phyloP scores from a whole-genome alignment of 2,797 vertebrate genomes.

The Betta splendens region DNA sequence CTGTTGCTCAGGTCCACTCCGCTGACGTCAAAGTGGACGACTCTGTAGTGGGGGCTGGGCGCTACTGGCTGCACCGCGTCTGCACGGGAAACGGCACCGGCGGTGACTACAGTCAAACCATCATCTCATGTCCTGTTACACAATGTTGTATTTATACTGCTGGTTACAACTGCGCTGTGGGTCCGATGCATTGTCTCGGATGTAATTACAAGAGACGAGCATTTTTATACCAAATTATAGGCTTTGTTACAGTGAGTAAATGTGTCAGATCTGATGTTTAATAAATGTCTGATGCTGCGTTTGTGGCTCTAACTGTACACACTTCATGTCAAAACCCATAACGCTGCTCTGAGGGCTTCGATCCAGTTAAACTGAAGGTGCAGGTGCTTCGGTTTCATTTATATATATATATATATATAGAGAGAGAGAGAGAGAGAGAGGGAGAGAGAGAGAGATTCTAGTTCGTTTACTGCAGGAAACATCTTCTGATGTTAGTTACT shows the following conservation, averaged over 20 bases:
- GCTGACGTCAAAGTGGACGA: conserved; percentile 82
- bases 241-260: conserved; percentile 38
- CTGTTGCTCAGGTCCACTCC: conserved; percentile 82
- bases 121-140: conserved; percentile 7
- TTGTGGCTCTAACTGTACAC: conserved; percentile 34
- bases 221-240: conserved; percentile 52
- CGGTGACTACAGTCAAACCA: conserved; percentile 30
- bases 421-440: too few relatives aligned
- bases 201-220: conserved; percentile 56
- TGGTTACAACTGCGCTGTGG: conserved; percentile 31
- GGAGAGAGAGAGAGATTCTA: too few relatives aligned
- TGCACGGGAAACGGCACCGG: conserved; percentile 41
- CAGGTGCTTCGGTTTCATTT: neutral
- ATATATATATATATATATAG: too few relatives aligned
- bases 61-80: conserved; percentile 75
- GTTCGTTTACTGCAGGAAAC: neutral
- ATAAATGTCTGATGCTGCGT: conserved; percentile 41
- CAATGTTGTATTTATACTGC: conserved; percentile 29
- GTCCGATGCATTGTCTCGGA: conserved; percentile 62
- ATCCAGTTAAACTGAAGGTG: too few relatives aligned
- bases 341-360: conserved; percentile 1
- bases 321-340: conserved; percentile 17
- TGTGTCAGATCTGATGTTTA: conserved; percentile 48
- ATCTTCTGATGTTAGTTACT: neutral
- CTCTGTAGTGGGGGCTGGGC: conserved; percentile 78